Evolutionary conservation across 2,797 vertebrate species (phyloP).

Genomic region (Alosa sapidissima): DNA sequence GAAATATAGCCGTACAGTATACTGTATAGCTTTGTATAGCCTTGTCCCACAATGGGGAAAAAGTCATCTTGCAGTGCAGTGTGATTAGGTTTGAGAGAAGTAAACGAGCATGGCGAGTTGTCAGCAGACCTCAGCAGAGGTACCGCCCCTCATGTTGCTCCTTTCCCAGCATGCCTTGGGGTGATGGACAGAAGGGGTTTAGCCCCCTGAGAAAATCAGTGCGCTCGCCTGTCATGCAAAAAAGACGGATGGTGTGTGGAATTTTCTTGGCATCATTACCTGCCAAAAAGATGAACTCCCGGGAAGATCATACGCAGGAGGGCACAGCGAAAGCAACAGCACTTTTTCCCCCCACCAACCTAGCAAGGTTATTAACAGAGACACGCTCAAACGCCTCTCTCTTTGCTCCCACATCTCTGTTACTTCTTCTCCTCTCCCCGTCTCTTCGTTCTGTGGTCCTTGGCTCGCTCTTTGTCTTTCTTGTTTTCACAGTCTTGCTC

Average conservation of each 20-base stretch:
- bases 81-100: neutral
- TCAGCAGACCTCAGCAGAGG: constrained; percentile 36
- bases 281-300: constrained; percentile 51
- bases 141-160: constrained; percentile 28
- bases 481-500: neutral
- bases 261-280: constrained; percentile 50
- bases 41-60: neutral
- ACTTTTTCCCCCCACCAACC: neutral
- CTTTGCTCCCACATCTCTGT: neutral
- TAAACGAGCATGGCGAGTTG: constrained; percentile 38
- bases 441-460: neutral
- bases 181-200: constrained; percentile 59
- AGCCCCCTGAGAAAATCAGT: constrained; percentile 39
- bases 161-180: constrained; percentile 46
- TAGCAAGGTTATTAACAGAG: constrained; percentile 48
- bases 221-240: constrained; percentile 52
- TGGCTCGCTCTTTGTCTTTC: neutral
- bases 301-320: constrained; percentile 26
- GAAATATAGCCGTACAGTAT: no score
- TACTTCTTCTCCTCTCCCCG: neutral
- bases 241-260: constrained; percentile 61
- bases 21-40: neutral
- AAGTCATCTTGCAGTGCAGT: neutral
- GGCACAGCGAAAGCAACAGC: neutral
- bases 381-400: neutral